A percentile compares a stretch with the other conserved stretches of the same genome.
Evolutionary conservation across 2,113 vertebrate genomes (phyloP).

Genomic region (Saccopteryx leptura): DNA sequence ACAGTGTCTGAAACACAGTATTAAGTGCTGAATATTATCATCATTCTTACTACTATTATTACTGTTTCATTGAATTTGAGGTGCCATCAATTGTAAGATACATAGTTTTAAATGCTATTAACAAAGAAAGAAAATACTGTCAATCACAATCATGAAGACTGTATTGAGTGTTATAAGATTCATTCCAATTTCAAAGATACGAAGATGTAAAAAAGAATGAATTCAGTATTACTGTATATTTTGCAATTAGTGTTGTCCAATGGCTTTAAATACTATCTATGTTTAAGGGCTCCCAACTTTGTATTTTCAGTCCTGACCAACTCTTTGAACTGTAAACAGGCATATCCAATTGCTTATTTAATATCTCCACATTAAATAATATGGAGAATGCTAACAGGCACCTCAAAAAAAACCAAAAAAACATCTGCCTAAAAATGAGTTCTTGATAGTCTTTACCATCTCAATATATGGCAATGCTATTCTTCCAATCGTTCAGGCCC

Average conservation of each 20-base stretch:
- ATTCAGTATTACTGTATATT: neutral
- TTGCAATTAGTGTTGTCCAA: slow-evolving; percentile 16
- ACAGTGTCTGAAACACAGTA: neutral
- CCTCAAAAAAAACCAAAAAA: slow-evolving; percentile 26
- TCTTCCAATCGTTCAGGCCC: slow-evolving; percentile 24
- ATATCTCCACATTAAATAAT: neutral
- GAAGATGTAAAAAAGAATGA: slow-evolving; percentile 11
- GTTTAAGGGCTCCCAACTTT: neutral
- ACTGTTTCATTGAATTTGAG: slow-evolving; percentile 18
- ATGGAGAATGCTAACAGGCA: neutral
- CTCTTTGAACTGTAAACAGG: neutral
- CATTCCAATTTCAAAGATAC: slow-evolving; percentile 37
- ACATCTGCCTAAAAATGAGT: neutral
- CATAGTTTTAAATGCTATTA: slow-evolving; percentile 51
- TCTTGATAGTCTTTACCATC: slow-evolving; percentile 13
- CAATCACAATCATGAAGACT: slow-evolving; percentile 45
- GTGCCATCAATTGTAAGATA: neutral
- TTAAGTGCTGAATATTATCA: slow-evolving; percentile 10
- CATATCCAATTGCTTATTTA: slow-evolving; percentile 5
- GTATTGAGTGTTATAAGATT: slow-evolving; percentile 11
- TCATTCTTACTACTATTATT: slow-evolving; percentile 41
- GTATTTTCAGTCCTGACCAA: slow-evolving; percentile 11
- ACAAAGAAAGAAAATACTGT: slow-evolving; percentile 47
- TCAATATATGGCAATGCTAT: neutral
- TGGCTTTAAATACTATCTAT: slow-evolving; percentile 11